These are phyloP conservation scores for Macaria liturata DNA, from an alignment of 2,888 invertebrate species.

Conservation along the genomic window DNA sequence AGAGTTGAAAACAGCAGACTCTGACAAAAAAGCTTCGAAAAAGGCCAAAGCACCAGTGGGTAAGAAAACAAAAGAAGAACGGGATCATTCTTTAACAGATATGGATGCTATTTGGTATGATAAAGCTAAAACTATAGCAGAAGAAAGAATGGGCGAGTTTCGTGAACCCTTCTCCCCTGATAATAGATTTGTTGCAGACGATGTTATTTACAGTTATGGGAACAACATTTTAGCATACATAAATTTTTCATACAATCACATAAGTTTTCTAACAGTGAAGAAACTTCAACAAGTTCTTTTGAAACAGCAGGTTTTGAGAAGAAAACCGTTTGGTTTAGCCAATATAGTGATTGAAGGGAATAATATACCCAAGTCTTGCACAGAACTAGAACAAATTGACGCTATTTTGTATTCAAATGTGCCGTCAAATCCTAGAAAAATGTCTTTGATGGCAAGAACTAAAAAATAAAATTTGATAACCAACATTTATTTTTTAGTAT, in stretches of 20 bases:
- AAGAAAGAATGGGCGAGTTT: neutral
- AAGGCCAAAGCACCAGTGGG: neutral
- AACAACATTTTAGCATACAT: slow-evolving; percentile 7
- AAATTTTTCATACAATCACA: slow-evolving; percentile 6
- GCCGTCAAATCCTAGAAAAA: neutral
- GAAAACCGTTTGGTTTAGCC: slow-evolving; percentile 6
- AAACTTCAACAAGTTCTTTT: neutral
- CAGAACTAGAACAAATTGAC: slow-evolving; percentile 1
- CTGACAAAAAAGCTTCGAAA: slow-evolving; percentile 1
- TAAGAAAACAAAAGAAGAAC: slow-evolving; percentile 2
- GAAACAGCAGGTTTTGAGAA: neutral
- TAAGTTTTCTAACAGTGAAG: slow-evolving; percentile 1
- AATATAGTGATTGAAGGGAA: slow-evolving; percentile 9
- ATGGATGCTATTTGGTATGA: neutral
- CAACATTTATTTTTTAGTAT: too few species aligned
- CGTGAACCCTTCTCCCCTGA: neutral
- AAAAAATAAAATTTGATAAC: too few species aligned
- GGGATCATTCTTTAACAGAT: neutral
- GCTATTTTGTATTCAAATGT: neutral
- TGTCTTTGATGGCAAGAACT: neutral
- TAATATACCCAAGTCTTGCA: neutral
- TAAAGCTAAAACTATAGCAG: slow-evolving; percentile 2
- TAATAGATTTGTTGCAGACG: neutral
- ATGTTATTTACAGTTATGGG: neutral
- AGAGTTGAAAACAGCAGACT: neutral